Conservation (phyloP, 2,888 invertebrate species). For the Thymelicus lineola region DNA sequence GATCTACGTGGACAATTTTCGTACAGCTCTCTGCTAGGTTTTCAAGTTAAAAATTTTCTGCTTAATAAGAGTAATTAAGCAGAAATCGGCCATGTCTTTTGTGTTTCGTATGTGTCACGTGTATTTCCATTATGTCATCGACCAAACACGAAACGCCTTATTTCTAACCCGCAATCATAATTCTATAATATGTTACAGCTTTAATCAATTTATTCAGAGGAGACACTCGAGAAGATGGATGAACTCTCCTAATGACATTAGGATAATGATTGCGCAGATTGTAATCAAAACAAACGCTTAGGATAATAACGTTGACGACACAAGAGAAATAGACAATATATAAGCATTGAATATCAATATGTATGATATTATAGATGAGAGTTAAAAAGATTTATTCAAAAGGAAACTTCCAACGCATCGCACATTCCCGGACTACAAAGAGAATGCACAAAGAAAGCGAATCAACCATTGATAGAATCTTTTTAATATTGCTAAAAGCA, state of each 20-base stretch:
- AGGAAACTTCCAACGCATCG: conserved; percentile 20
- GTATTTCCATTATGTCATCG: too few relatives aligned
- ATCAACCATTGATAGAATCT: conserved; percentile 33
- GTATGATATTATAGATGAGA: neutral
- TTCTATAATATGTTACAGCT: neutral
- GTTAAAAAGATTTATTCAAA: conserved; percentile 28
- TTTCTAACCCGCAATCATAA: too few relatives aligned
- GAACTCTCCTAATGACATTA: neutral
- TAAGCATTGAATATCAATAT: neutral
- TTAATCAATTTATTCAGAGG: neutral
- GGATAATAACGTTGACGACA: neutral
- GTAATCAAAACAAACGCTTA: neutral
- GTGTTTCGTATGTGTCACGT: too few relatives aligned
- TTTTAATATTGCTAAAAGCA: conserved; percentile 37
- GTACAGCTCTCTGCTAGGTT: too few relatives aligned
- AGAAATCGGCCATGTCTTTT: too few relatives aligned
- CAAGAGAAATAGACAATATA: neutral
- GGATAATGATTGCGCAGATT: neutral
- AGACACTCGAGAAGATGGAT: neutral
- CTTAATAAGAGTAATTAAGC: too few relatives aligned
- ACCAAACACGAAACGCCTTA: too few relatives aligned
- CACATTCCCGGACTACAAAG: conserved; percentile 15
- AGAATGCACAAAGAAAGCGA: conserved; percentile 33
- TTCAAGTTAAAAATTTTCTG: too few relatives aligned
- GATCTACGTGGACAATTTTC: too few relatives aligned